phyloP scores from a whole-genome alignment of 1,140 invertebrate species.

The Hermetia illucens region DNA sequence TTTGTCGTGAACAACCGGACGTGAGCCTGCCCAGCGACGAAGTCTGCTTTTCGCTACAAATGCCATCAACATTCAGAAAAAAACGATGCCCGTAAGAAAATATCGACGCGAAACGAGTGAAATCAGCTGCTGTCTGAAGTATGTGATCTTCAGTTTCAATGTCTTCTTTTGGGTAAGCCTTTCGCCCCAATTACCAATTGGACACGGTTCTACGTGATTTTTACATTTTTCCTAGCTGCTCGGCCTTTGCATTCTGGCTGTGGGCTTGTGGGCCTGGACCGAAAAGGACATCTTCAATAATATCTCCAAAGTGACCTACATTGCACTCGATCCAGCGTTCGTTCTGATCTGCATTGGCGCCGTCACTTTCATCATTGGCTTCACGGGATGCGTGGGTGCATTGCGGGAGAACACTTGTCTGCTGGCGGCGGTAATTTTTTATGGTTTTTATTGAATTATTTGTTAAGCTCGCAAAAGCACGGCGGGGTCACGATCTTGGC shows the following conservation, averaged over 20 bases:
- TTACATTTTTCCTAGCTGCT: constrained; percentile 50
- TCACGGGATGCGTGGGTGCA: constrained; percentile 94
- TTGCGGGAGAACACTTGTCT: constrained; percentile 78
- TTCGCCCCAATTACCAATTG: background rate
- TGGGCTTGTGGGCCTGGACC: constrained; percentile 93
- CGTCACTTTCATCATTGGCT: constrained; percentile 88
- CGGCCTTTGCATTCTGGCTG: constrained; percentile 68
- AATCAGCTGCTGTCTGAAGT: constrained; percentile 94
- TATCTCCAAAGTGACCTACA: constrained; percentile 70
- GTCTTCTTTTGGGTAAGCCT: constrained; percentile 90
- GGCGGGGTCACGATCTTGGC: no score
- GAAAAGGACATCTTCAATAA: constrained; percentile 96
- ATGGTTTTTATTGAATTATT: no score
- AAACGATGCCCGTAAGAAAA: constrained; percentile 42
- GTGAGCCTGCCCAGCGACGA: no score
- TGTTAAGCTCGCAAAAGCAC: no score
- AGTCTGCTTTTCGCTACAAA: no score
- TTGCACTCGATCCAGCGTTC: constrained; percentile 91
- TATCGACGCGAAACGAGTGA: constrained; percentile 76
- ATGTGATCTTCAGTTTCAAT: constrained; percentile 94
- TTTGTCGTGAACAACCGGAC: no score
- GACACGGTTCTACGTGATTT: background rate
- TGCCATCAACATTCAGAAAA: no score
- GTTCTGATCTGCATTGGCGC: constrained; percentile 82
- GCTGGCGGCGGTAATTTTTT: constrained; percentile 67